A percentile compares a stretch with the other conserved stretches of the same genome.
These are phyloP conservation scores for Lanistes nyassanus DNA, from an alignment of 1,140 invertebrate genomes.

Conservation along the genomic window DNA sequence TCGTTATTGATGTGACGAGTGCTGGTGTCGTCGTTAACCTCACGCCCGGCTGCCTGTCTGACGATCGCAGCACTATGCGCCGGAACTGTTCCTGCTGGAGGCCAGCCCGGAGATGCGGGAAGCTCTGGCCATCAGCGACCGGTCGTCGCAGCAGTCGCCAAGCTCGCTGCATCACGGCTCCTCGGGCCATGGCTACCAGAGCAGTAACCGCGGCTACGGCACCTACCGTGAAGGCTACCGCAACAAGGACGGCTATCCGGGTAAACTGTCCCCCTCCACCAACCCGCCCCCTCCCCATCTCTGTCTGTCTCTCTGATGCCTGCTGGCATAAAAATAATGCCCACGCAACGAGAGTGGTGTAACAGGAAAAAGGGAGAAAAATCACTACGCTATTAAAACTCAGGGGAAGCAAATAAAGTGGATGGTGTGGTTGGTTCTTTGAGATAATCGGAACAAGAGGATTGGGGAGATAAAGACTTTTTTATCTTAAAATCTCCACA, in stretches of 20 bases:
- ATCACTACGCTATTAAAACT: too few relatives aligned
- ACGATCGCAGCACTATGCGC: slow-evolving; percentile 44
- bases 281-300: slow-evolving; percentile 16
- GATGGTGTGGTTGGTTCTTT: too few relatives aligned
- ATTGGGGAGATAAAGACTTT: too few relatives aligned
- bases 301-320: slow-evolving; percentile 1
- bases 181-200: slow-evolving; percentile 7
- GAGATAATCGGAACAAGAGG: too few relatives aligned
- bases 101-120: slow-evolving; percentile 32
- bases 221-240: slow-evolving; percentile 31
- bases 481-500: too few relatives aligned
- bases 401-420: too few relatives aligned
- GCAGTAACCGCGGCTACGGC: slow-evolving; percentile 8
- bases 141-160: slow-evolving; percentile 35
- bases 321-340: neutral
- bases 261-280: slow-evolving; percentile 8
- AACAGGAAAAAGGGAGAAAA: too few relatives aligned
- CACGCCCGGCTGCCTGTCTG: neutral
- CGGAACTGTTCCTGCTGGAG: slow-evolving; percentile 50
- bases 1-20: too few relatives aligned
- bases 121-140: slow-evolving; percentile 34
- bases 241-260: slow-evolving; percentile 13
- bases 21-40: too few relatives aligned
- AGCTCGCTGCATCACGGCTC: slow-evolving; percentile 17
- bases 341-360: too few relatives aligned